Base-by-base conservation (phyloP, 2,113 vertebrate species). In the Periophthalmus modestus region DNA sequence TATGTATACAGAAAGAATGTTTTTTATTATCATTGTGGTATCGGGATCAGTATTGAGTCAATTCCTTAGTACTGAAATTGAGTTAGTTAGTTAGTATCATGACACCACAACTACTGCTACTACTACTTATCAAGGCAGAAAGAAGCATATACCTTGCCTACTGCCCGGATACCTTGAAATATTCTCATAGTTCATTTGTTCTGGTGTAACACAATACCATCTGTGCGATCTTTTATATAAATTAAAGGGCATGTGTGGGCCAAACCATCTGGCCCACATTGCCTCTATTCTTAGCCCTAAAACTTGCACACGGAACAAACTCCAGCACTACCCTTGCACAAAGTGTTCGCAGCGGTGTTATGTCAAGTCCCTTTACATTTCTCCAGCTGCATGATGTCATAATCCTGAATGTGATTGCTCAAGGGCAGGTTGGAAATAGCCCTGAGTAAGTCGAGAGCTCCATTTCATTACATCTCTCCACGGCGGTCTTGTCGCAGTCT, bases 341-440 rank as follows among this genome's bases (percentile, higher is more conserved):
- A 59, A 28, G 57, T 28, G 24, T 59, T 28, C 2, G 23, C 4
- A 15, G 4, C 13, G 24, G 57, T 7, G 23, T 28, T 24, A 24
- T 47, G 66, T 48, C 66, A 73, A 69, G 70, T 62, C 18, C 63
- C 47, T 73, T 65, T 54, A 71, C 74, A 69, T 14, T 5, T 19
- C n/a, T 67, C 67, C 21, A 55, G 48, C 34, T 74, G 69, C 47
- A 76, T 84, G 34, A 75, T 55, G 13, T 88, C 66, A 67, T 79
- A 74, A 78, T 74, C 63, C 69, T 68, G 47, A 75, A 65, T 66
- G 63, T 73, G 74, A 83, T 84, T 66, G 71, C 57, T 85, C 82
- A 87, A 86, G 89, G 88, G 74, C 89, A 77, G 74, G 83, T 81
- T 71, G 74, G 85, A 78, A 84, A 80, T 78, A 85, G 73, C 78